Evolutionary conservation across 1,140 invertebrate species (phyloP).

Genomic region (Trichogramma pretiosum): DNA sequence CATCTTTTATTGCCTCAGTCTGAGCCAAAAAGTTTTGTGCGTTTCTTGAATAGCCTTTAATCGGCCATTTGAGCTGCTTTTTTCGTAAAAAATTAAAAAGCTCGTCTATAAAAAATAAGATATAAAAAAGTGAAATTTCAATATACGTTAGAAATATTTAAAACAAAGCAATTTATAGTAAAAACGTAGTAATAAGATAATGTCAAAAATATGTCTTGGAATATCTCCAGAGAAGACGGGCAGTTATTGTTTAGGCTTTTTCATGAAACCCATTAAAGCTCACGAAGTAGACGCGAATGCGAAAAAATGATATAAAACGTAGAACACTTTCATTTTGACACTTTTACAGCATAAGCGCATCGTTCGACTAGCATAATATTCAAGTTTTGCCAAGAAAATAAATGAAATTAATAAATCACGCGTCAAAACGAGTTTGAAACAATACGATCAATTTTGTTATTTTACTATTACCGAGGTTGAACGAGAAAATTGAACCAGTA

Average conservation of each 20-base stretch:
- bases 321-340: constrained; percentile 25
- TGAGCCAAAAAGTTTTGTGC: too few relatives aligned
- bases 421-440: too few relatives aligned
- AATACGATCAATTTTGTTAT: too few relatives aligned
- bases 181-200: background rate
- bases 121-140: too few relatives aligned
- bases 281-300: constrained; percentile 13
- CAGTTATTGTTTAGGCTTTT: constrained; percentile 28
- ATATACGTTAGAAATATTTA: too few relatives aligned
- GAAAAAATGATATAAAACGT: constrained; percentile 14
- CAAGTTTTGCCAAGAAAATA: background rate
- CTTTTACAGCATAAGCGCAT: constrained; percentile 23
- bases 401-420: background rate
- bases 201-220: constrained; percentile 22
- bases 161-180: background rate
- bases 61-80: too few relatives aligned
- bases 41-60: too few relatives aligned
- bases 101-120: too few relatives aligned
- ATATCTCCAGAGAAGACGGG: constrained; percentile 28
- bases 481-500: too few relatives aligned
- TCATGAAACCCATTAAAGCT: constrained; percentile 18
- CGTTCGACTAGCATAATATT: background rate
- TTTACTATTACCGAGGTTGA: too few relatives aligned
- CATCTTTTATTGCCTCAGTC: too few relatives aligned
- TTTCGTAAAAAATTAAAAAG: too few relatives aligned